Base-by-base conservation (phyloP, 2,888 invertebrate genomes). In the Hemistola chrysoprasaria region DNA sequence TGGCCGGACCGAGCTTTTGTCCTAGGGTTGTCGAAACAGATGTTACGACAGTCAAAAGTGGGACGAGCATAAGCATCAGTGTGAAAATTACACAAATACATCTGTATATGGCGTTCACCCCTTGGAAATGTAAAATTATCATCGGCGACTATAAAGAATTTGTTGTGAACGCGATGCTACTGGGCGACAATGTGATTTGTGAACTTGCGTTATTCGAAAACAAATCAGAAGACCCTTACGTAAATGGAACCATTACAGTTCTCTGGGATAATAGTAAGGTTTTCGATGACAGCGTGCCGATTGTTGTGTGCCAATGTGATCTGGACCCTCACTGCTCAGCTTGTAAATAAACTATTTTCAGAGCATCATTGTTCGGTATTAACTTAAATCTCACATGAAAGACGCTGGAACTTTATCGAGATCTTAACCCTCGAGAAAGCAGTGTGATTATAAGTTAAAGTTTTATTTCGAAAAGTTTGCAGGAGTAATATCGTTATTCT, bases 101-200 rank as follows among this genome's bases (percentile, higher is more conserved):
- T 53, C 57, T 81, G 28, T 81, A 80, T 36, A 84, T 83, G 83
- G 77, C 78, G 1, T 83, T 79, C 31, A 81, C 81, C n/a, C 70
- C 76, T 6, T 83, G 83, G 79, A 80, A 78, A 59, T 83, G 81
- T 51, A 72, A 63, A 56, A 53, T 76, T 33, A 35, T 40, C 41
- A 40, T 78, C 22, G 64, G 66, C 27, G 68, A 59, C 9, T n/a
- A n/a, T n/a, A 54, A 53, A 27, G 63, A 67, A 32, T 57, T 47
- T 6, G 55, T 63, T 8, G 62, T 72, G 23, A 65, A 62, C 8
- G 82, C 78, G 1, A 34, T 67, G 8, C 53, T 82, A 4, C 4
- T 78, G 16, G 68, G 54, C 8, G 81, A 82, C 36, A 66, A 66
- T 24, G 78, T 84, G 29, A 65, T 62, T 51, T 83, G 82, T 51